phyloP scores from a whole-genome alignment of 1,140 invertebrate species.

The Stratiolaelaps scimitus region DNA sequence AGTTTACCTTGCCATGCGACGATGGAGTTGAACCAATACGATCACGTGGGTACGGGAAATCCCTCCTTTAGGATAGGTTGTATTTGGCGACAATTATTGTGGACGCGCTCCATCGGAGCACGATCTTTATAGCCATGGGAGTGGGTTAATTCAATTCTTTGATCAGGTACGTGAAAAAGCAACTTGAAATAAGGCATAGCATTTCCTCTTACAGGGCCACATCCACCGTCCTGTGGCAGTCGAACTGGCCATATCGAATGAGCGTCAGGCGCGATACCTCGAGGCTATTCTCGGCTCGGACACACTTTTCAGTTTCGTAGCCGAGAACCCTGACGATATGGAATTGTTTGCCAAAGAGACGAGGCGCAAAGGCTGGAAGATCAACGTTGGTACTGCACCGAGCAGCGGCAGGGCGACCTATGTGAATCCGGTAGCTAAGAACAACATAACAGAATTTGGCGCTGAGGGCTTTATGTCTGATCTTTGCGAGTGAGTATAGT shows the following conservation, averaged over 20 bases:
- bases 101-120: too few relatives aligned
- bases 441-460: not conserved
- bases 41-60: too few relatives aligned
- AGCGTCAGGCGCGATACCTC: not conserved
- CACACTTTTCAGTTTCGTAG: not conserved
- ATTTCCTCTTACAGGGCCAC: not conserved
- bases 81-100: too few relatives aligned
- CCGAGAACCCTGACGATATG: slow-evolving; percentile 4
- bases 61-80: too few relatives aligned
- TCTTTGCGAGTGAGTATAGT: not conserved
- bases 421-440: not conserved
- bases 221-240: not conserved
- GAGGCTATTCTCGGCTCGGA: not conserved
- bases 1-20: too few relatives aligned
- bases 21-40: too few relatives aligned
- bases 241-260: not conserved
- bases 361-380: not conserved
- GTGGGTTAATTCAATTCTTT: too few relatives aligned
- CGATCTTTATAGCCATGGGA: too few relatives aligned
- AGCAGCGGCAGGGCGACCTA: not conserved
- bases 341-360: not conserved
- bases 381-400: slow-evolving; percentile 1
- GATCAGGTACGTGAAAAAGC: too few relatives aligned
- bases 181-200: too few relatives aligned
- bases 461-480: not conserved